These are phyloP conservation scores for Cyprinodon brontotheroides DNA, from an alignment of 2,113 vertebrate species.

Conservation along the genomic window DNA sequence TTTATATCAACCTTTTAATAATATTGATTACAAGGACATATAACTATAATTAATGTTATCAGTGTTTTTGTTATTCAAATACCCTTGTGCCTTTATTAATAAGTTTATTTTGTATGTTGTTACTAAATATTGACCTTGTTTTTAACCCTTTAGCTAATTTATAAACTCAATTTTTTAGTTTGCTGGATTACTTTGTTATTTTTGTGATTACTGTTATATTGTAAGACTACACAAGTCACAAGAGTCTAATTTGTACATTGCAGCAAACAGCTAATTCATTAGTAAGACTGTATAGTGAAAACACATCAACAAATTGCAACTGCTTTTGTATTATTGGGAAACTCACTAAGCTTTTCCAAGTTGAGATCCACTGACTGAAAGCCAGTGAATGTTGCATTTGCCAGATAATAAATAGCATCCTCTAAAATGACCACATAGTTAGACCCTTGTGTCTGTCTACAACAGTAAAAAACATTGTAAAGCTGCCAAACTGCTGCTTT, in stretches of 20 bases:
- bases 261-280: not conserved
- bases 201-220: not conserved
- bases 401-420: conserved; percentile 15
- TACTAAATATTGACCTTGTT: not conserved
- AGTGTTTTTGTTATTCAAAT: not conserved
- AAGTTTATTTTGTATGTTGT: not conserved
- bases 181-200: not conserved
- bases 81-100: not conserved
- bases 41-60: not conserved
- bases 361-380: not conserved
- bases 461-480: conserved; percentile 19
- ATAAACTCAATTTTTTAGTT: not conserved
- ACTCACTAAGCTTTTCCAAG: not conserved
- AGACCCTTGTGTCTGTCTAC: not conserved
- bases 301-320: not conserved
- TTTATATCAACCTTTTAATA: too few relatives aligned
- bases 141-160: not conserved
- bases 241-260: not conserved
- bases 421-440: conserved; percentile 23
- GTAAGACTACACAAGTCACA: not conserved
- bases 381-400: not conserved
- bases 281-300: not conserved
- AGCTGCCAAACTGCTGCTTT: conserved; percentile 21
- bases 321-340: not conserved
- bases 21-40: too few relatives aligned